Percentiles rank a stretch among this genome's conserved stretches.
Evolutionary conservation across 2,113 vertebrate species (phyloP).

Genomic region (Etia nguti): DNA sequence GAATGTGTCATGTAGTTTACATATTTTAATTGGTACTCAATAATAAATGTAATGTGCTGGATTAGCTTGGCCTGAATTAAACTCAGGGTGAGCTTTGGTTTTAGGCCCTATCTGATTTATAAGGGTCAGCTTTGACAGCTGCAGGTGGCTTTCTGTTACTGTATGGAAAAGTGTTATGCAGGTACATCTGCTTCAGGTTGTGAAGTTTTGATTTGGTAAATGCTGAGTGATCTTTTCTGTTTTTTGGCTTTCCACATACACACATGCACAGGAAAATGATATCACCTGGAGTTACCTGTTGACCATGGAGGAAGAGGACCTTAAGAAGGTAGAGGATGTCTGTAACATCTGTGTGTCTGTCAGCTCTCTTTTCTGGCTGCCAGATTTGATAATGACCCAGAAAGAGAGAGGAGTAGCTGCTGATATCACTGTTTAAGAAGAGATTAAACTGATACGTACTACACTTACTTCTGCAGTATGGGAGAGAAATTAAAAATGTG

Average conservation of each 20-base stretch:
- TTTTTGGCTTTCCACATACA: not conserved
- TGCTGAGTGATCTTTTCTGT: not conserved
- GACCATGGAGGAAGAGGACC: conserved; percentile 82
- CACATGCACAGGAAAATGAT: conserved; percentile 75
- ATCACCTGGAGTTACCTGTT: conserved; percentile 83
- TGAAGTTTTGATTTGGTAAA: conserved; percentile 33
- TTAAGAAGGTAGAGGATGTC: conserved; percentile 77
- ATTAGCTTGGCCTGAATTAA: not conserved
- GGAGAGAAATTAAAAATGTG: not conserved
- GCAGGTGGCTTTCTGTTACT: conserved; percentile 3
- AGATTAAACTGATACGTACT: not conserved
- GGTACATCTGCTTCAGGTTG: conserved; percentile 25
- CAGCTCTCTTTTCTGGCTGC: not conserved
- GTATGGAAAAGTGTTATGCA: conserved; percentile 8
- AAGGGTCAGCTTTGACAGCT: not conserved
- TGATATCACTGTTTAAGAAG: not conserved
- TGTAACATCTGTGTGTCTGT: conserved; percentile 10
- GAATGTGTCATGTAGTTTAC: conserved; percentile 30
- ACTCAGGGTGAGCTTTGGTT: not conserved
- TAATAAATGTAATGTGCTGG: not conserved
- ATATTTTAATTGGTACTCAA: conserved; percentile 20
- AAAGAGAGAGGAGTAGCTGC: not conserved
- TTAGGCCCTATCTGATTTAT: not conserved
- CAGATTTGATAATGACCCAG: not conserved
- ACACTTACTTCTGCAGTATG: not conserved